Percentiles rank a stretch among this genome's conserved stretches.
phyloP scores from a whole-genome alignment of 1,140 invertebrate species.

The Papilio machaon region DNA sequence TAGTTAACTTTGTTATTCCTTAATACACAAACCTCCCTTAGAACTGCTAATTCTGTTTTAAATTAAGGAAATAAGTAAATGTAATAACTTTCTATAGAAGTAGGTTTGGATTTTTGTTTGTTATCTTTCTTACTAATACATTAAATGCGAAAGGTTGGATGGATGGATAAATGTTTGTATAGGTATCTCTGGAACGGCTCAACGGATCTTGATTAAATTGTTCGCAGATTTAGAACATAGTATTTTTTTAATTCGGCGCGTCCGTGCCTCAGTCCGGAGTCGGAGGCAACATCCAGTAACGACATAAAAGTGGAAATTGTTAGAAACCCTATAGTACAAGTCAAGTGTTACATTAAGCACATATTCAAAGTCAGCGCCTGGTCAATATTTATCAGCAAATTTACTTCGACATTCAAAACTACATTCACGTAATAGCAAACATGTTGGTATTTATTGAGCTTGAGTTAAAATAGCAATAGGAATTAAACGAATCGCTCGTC shows the following conservation, averaged over 20 bases:
- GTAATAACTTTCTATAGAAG: background rate
- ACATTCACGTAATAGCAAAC: background rate
- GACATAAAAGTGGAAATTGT: background rate
- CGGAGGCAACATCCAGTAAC: too few species aligned
- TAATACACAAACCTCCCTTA: background rate
- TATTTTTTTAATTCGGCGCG: too few species aligned
- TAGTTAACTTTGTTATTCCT: background rate
- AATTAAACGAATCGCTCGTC: too few species aligned
- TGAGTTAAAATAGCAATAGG: too few species aligned
- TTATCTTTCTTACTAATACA: background rate
- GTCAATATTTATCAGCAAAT: background rate
- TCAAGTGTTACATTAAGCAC: background rate
- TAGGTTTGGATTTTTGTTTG: background rate
- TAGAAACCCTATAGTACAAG: background rate
- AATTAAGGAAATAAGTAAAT: background rate
- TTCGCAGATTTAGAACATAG: too few species aligned
- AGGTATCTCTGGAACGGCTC: too few species aligned
- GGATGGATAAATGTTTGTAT: too few species aligned
- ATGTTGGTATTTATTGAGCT: too few species aligned
- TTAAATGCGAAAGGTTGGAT: too few species aligned
- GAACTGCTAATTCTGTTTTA: background rate
- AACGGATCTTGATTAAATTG: too few species aligned
- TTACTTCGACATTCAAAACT: background rate
- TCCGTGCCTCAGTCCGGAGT: too few species aligned
- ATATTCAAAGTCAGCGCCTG: background rate